These are phyloP conservation scores for Scartelaos histophorus DNA, from an alignment of 2,113 vertebrate genomes.

Conservation along the genomic window DNA sequence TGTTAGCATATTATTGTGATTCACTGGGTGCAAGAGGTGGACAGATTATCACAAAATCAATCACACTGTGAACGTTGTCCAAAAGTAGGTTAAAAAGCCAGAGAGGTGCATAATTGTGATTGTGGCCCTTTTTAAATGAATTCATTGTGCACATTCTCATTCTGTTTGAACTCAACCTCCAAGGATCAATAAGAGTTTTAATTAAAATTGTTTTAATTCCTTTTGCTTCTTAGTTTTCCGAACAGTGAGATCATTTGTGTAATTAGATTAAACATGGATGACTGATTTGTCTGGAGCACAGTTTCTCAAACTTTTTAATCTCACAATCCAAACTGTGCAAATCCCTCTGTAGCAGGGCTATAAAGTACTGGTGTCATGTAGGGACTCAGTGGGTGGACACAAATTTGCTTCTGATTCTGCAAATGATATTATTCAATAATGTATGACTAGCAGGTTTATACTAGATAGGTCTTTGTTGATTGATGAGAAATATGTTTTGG, in stretches of 20 bases:
- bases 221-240: constrained; percentile 13
- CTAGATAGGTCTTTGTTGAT: background rate
- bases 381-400: constrained; percentile 16
- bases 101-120: no score
- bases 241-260: constrained; percentile 54
- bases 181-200: background rate
- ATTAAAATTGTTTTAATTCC: constrained; percentile 11
- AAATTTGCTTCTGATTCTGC: constrained; percentile 12
- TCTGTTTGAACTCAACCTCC: background rate
- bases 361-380: constrained; percentile 34
- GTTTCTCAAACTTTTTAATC: constrained; percentile 68
- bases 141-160: background rate
- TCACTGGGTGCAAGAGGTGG: no score
- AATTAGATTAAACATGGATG: constrained; percentile 58
- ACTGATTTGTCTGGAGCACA: constrained; percentile 62
- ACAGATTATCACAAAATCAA: no score
- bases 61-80: no score
- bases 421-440: constrained; percentile 7
- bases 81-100: no score
- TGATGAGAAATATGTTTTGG: background rate
- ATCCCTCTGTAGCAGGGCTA: constrained; percentile 32
- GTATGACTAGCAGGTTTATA: background rate
- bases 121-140: background rate
- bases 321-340: constrained; percentile 45
- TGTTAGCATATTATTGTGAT: no score